Percentiles rank a stretch among this genome's conserved stretches.
These are phyloP conservation scores for Oceanodroma tethys DNA, from an alignment of 2,113 vertebrate species.

Conservation along the genomic window DNA sequence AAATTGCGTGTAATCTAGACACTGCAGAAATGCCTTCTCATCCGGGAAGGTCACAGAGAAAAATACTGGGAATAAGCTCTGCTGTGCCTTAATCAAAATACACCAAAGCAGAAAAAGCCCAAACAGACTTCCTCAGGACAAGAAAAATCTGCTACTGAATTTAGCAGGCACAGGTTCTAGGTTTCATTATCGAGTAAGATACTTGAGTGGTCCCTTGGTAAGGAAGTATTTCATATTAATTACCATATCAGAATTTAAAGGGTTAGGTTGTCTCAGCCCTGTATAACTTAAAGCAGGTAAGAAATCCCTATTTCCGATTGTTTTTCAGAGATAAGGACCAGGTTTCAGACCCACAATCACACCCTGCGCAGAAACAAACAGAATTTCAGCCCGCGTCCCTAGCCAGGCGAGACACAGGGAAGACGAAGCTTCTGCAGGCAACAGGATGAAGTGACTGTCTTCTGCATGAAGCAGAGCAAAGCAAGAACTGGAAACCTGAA, in stretches of 20 bases:
- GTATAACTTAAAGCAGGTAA: neutral
- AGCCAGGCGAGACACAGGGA: neutral
- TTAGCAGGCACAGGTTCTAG: neutral
- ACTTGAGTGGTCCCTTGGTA: neutral
- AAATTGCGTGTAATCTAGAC: neutral
- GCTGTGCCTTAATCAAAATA: neutral
- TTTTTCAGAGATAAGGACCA: neutral
- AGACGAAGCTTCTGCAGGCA: neutral
- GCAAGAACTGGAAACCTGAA: neutral
- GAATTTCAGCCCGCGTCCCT: neutral
- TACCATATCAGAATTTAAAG: neutral
- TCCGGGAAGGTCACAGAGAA: neutral
- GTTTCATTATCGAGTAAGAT: neutral
- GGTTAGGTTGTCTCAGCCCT: neutral
- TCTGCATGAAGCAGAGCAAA: neutral
- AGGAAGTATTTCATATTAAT: neutral
- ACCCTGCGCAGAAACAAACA: neutral
- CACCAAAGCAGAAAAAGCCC: neutral
- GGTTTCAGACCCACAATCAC: neutral
- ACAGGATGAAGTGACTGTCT: neutral
- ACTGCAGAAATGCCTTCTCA: neutral
- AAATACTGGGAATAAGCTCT: neutral
- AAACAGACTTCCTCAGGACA: neutral
- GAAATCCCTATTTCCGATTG: neutral
- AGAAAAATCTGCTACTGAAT: neutral